These are phyloP conservation scores for Phenganax subtilis DNA, from an alignment of 92 coral and sea anemone species.

Conservation along the genomic window DNA sequence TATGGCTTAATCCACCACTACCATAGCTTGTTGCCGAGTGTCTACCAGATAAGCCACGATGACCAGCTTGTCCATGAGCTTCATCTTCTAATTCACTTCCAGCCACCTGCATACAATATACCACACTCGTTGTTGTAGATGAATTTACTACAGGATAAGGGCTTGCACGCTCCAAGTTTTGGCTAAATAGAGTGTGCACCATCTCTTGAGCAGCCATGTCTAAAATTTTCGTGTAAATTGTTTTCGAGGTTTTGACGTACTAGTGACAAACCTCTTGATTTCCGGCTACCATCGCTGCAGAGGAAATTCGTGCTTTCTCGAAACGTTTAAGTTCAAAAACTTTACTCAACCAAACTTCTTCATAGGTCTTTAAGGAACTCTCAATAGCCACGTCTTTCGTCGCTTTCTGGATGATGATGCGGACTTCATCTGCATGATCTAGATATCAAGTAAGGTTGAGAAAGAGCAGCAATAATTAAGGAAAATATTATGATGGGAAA, in stretches of 20 bases:
- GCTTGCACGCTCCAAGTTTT: no score
- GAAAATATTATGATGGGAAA: neutral
- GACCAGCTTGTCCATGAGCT: conserved; percentile 71
- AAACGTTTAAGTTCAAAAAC: conserved; percentile 83
- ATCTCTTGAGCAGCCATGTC: no score
- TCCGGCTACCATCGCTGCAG: conserved; percentile 68
- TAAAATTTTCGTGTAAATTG: no score
- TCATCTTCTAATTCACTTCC: conserved; percentile 95
- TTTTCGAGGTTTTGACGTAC: no score
- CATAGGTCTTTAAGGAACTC: conserved; percentile 91
- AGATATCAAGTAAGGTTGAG: neutral
- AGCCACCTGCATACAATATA: conserved; percentile 35
- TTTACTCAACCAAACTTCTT: conserved; percentile 98
- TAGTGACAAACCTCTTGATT: conserved; percentile 67
- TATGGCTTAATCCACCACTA: conserved; percentile 94
- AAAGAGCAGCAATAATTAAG: neutral
- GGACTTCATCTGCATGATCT: conserved; percentile 98
- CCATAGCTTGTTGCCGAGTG: conserved; percentile 92
- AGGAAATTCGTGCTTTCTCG: conserved; percentile 69
- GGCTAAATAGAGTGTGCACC: no score
- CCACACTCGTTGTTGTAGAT: neutral
- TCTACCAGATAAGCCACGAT: conserved; percentile 79
- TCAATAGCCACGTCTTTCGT: conserved; percentile 98
- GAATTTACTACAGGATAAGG: neutral
- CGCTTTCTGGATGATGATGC: conserved; percentile 92